Base-by-base conservation (phyloP, 2,797 vertebrate genomes). In the Champsocephalus esox region DNA sequence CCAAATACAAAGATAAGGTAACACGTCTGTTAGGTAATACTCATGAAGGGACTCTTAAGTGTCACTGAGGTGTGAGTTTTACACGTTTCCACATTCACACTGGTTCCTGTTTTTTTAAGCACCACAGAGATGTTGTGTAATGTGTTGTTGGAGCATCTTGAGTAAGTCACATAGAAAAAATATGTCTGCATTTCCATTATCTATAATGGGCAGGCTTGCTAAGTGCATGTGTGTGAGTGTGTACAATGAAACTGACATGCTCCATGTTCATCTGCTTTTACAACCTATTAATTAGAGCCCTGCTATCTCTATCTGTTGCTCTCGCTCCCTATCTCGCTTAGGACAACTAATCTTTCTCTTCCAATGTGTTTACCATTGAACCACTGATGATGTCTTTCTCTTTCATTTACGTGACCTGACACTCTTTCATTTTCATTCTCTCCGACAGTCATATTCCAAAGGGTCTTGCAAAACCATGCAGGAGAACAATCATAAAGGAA, bases 251-350 rank as follows among this genome's bases (percentile, higher is more conserved):
- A 46, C 80, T 68, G 84, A 84, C 86, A 87, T 87, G 80, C 80
- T 87, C 75, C 83, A 76, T 59, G 74, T 74, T 90, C 86, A 82
- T 92, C 89, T 92, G 90, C 86, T 89, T 92, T 90, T 87, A 86
- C 88, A 89, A 90, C 82, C 91, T 91, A 89, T 92, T 92, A 92
- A 93, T 92, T 90, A 91, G 73, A 87, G 86, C 66, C 4, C 80
- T 69, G 65, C 77, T 73, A 83, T 77, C 70, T 38, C 34, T 38
- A 38, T 66, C 79, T 46, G 55, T 70, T 45, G 7, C 69, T 58
- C 63, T 44, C 50, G 49, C 45, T 62, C 55, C 65, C 34, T 46
- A 12, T 72, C 66, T 76, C 51, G 17, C 57, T 43, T 43, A 34
- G 45, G 46, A 70, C 52, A 46, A 72, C 57, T 28, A 63, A 69